Base-by-base conservation (phyloP, 92 coral and sea anemone genomes). In the Plumapathes pennacea region DNA sequence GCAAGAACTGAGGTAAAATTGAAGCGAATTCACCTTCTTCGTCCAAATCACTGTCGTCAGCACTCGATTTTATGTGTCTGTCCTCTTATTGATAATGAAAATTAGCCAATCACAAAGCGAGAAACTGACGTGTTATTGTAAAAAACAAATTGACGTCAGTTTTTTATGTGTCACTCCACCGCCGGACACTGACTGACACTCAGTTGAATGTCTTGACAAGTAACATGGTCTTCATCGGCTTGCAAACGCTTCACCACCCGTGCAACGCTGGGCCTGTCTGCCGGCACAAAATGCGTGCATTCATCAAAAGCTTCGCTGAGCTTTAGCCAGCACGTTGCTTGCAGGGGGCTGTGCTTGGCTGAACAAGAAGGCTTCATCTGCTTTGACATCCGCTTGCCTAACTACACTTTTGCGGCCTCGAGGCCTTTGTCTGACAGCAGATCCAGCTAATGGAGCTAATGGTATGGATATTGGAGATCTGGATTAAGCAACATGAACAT, bases 51-150 rank as follows among this genome's bases (percentile, higher is more conserved):
- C n/a, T n/a, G n/a, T n/a, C n/a, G n/a, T n/a, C n/a, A n/a, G n/a
- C n/a, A n/a, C n/a, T n/a, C n/a, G n/a, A n/a, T n/a, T n/a, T n/a
- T n/a, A n/a, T n/a, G n/a, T n/a, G n/a, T n/a, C n/a, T n/a, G n/a
- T n/a, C n/a, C n/a, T n/a, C n/a, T n/a, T n/a, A n/a, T n/a, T n/a
- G n/a, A n/a, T n/a, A n/a, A n/a, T n/a, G n/a, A n/a, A 11, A 54
- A 23, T 46, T 81, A 37, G 62, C 77, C 9, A 77, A 47, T 44
- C 53, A 38, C 54, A 76, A 45, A 26, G 60, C 62, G 9, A 82
- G 71, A 34, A 78, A 82, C 13, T 71, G 48, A 58, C 86, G 79
- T 26, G 66, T 64, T 44, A 78, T 85, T 38, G 86, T n/a, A n/a
- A n/a, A n/a, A n/a, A n/a, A n/a, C n/a, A n/a, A n/a, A n/a, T n/a